Evolutionary conservation across 2,888 invertebrate species (phyloP).

Genomic region (Heliconius ismenius): DNA sequence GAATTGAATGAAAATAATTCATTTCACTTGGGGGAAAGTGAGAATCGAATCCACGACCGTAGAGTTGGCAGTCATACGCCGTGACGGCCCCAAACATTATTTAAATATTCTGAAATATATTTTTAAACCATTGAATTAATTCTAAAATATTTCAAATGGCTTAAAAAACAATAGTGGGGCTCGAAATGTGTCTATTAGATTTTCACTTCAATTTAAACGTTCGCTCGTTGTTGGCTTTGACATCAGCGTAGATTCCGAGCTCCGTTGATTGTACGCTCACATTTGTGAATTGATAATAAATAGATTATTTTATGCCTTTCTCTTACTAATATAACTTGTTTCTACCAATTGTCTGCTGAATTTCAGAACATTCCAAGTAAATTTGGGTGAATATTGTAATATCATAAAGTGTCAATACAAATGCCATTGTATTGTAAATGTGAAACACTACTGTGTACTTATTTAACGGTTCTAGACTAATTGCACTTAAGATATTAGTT

Average conservation of each 20-base stretch:
- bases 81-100: not conserved
- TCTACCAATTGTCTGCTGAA: not conserved
- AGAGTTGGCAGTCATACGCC: not conserved
- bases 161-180: not conserved
- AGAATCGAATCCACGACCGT: not conserved
- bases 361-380: not conserved
- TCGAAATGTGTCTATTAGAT: slow-evolving; percentile 18
- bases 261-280: slow-evolving; percentile 10
- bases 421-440: not conserved
- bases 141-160: not conserved
- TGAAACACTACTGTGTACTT: not conserved
- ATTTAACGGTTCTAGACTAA: not conserved
- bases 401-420: not conserved
- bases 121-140: not conserved
- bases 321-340: not conserved
- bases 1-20: too few relatives aligned
- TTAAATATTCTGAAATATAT: not conserved
- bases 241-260: slow-evolving; percentile 5
- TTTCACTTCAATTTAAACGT: slow-evolving; percentile 20
- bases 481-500: too few relatives aligned
- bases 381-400: not conserved
- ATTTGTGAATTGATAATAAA: slow-evolving; percentile 11
- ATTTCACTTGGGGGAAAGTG: too few relatives aligned
- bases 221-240: slow-evolving; percentile 15
- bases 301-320: slow-evolving; percentile 13